Evolutionary conservation across 2,888 invertebrate genomes (phyloP), one percentile per base, ranked within the genome.

Genomic region (Apoda limacodes): DNA sequence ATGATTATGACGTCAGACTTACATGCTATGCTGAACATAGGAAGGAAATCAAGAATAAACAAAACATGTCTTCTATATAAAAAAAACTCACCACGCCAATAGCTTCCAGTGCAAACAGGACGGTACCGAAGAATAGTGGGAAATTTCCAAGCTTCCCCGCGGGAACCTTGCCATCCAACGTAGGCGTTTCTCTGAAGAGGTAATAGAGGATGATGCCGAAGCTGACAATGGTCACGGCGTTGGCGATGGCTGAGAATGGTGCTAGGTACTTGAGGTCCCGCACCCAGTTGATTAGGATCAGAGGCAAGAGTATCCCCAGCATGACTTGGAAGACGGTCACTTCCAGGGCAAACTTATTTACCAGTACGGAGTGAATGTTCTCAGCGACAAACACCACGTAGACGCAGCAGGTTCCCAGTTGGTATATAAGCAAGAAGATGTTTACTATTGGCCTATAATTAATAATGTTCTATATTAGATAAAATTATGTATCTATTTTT

Each of bases 121-220:
- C 97, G 0, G 96, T 98, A 22, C 98, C 97, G 61, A 98, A 96
- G 78, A 93, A 98, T 2, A 98, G 82, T 0, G 98, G 98, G 52
- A 94, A 89, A 31, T 87, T 83, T 17, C 81, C 68, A 2, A 88
- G 56, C 5, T 84, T 71, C 1, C 90, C 92, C 28, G 88, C 83
- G 1, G 87, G 76, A 3, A 80, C 80, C 36, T 86, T 83, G 22
- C 85, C 84, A 6, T 85, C 83, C 2, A 90, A 71, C 0, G 85
- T 71, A 0, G 89, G 85, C 2, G 89, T 70, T 24, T 89, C 87
- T 35, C 87, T 85, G 59, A 95, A 89, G 42, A 96, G 83, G 58
- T 92, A 95, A 71, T 92, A 92, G 37, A 93, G 83, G 34, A 95
- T 92, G 33, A 97, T 89, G 19, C 86, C 88, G 46, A 98, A 90